A percentile compares a stretch with the other conserved stretches of the same genome.
Evolutionary conservation across 2,888 invertebrate genomes (phyloP).

Genomic region (Drosophila pegasa): DNA sequence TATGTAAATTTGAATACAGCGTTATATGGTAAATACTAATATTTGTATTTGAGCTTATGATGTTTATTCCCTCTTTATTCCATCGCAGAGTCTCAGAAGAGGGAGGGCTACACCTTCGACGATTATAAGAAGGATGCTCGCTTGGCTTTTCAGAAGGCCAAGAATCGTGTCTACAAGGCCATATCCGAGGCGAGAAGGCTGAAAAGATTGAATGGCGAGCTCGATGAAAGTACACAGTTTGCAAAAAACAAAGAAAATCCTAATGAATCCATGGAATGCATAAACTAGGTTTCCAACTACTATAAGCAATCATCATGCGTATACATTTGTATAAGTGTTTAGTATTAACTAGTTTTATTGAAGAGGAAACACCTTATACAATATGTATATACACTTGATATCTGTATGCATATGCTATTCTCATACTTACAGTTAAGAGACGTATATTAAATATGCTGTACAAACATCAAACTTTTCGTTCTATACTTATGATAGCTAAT

Average conservation of each 20-base stretch:
- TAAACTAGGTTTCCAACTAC: background rate
- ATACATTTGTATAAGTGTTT: background rate
- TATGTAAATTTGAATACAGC: conserved; percentile 45
- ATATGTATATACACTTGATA: conserved; percentile 11
- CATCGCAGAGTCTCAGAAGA: conserved; percentile 44
- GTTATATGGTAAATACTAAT: conserved; percentile 37
- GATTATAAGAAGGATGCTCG: conserved; percentile 45
- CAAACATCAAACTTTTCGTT: background rate
- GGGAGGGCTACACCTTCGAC: conserved; percentile 43
- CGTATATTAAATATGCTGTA: background rate
- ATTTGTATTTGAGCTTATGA: background rate
- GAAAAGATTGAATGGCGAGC: conserved; percentile 18
- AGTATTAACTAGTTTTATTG: conserved; percentile 1
- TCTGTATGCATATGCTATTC: background rate
- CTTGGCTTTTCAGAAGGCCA: conserved; percentile 42
- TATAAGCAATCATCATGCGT: background rate
- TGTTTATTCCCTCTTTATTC: background rate
- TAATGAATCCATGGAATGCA: conserved; percentile 14
- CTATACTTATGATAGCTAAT: background rate
- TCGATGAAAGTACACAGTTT: background rate
- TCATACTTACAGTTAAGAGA: background rate
- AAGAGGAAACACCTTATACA: background rate
- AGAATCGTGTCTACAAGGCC: conserved; percentile 51
- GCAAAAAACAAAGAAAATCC: background rate
- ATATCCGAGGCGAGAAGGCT: conserved; percentile 23